Evolutionary conservation across 1,140 invertebrate genomes (phyloP), one percentile per base, ranked within the genome.

Genomic region (Zophobas morio): DNA sequence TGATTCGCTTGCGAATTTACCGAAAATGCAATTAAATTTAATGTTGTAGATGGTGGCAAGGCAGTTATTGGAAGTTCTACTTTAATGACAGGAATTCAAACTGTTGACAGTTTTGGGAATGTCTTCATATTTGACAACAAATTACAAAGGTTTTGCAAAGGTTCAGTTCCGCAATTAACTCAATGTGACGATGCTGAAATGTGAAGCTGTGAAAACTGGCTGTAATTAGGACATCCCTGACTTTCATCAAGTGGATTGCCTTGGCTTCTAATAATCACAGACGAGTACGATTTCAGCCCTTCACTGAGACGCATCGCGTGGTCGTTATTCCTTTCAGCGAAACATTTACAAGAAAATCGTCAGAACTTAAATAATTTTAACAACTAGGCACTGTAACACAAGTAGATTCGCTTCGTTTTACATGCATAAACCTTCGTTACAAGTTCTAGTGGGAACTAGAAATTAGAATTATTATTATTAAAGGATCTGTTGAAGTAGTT

Each of bases 141-240:
- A 42, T 66, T 66, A 37, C 1, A 39, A 37, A 63, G 57, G 57
- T 63, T 63, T 63, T 34, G 39, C 60, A 66, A 66, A 66, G 60
- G 60, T 54, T 56, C 71, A 73, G 56, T 73, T 40, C 39, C 39
- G 71, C 49, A 73, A 73, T 73, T 73, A 73, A 73, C 49, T 73
- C 49, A 56, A 73, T 73, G 71, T 56, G 71, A 73, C 71, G 71
- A 40, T 54, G 47, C 40, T 47, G 36, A 73, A 73, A 73, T 66
- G 60, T 66, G 39, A 66, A 53, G 46, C 71, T 42, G 37, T 36
- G 71, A 73, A 73, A 73, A 73, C 51, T 54, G 49, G 39, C 54
- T 54, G 49, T 73, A 54, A 73, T 73, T 73, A 72, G 70, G 70
- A 51, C 60, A 42, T 66, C 60, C 49, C 39, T 66, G 60, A 66